phyloP scores from a whole-genome alignment of 2,113 vertebrate genomes.

The Ophthalmolycus amberensis region DNA sequence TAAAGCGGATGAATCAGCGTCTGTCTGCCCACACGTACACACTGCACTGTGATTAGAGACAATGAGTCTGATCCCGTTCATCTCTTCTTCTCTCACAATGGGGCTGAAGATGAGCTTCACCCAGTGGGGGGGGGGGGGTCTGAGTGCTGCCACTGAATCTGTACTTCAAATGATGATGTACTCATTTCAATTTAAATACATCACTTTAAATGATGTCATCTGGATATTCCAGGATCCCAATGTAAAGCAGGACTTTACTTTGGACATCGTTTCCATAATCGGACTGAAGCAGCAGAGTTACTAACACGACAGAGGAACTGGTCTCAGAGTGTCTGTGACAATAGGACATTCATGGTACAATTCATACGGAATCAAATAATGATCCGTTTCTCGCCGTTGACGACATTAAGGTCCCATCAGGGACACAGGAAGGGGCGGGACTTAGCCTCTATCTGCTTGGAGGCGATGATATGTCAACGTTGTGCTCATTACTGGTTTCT shows the following conservation, averaged over 20 bases:
- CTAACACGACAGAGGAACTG: too few species aligned
- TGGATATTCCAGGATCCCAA: conserved; percentile 4
- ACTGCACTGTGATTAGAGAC: conserved; percentile 63
- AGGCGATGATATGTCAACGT: too few species aligned
- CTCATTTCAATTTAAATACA: conserved; percentile 9
- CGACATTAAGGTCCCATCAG: too few species aligned
- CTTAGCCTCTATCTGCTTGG: too few species aligned
- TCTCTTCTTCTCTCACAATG: conserved; percentile 38
- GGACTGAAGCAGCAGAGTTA: too few species aligned
- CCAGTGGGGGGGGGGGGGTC: neutral
- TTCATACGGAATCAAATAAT: too few species aligned
- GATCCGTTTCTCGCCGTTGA: too few species aligned
- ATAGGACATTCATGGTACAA: too few species aligned
- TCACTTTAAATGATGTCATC: neutral
- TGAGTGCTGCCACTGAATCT: neutral
- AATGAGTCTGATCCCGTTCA: conserved; percentile 52
- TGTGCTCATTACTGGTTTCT: too few species aligned
- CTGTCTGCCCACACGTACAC: conserved; percentile 61
- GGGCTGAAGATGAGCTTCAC: conserved; percentile 39
- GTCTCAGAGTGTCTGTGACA: too few species aligned
- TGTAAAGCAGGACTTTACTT: neutral
- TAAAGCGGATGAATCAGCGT: conserved; percentile 45
- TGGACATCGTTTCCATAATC: neutral
- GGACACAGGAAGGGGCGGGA: too few species aligned
- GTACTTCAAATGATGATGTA: neutral